Percentiles rank a stretch among this genome's conserved stretches.
Evolutionary conservation across 2,113 vertebrate species (phyloP).

Genomic region (Lagopus leucura): DNA sequence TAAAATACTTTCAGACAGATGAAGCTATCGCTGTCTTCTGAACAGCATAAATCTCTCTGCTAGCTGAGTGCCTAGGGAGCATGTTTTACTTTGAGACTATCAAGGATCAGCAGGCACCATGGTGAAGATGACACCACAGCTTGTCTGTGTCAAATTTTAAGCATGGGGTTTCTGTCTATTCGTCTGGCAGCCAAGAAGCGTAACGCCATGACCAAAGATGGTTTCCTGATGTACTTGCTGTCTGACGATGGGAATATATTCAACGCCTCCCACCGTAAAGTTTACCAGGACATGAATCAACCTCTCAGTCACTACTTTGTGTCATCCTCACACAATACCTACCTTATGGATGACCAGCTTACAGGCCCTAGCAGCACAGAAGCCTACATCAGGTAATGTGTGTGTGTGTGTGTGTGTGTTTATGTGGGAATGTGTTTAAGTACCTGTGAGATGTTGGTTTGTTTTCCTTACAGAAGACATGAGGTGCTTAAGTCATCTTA

Average conservation of each 20-base stretch:
- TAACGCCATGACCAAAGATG: conserved; percentile 89
- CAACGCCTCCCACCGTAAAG: conserved; percentile 78
- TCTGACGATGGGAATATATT: conserved; percentile 85
- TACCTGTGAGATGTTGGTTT: background rate
- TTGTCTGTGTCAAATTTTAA: background rate
- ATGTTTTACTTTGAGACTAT: background rate
- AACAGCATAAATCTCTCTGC: background rate
- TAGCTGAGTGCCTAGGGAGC: background rate
- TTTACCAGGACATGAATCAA: conserved; percentile 95
- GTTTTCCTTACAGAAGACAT: background rate
- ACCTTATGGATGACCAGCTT: conserved; percentile 94
- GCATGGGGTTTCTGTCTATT: background rate
- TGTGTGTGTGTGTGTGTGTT: background rate
- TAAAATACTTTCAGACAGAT: background rate
- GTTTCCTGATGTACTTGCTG: conserved; percentile 92
- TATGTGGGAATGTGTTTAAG: background rate
- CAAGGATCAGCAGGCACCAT: background rate
- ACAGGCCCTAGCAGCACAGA: conserved; percentile 95
- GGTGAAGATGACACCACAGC: background rate
- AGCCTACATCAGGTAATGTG: conserved; percentile 90
- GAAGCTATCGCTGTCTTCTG: background rate
- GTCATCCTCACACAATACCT: conserved; percentile 97
- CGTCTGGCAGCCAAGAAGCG: conserved; percentile 82
- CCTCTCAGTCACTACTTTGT: conserved; percentile 94
- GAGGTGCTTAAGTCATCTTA: background rate